Conservation (phyloP, 2,888 invertebrate species). For the Diarsia rubi region DNA sequence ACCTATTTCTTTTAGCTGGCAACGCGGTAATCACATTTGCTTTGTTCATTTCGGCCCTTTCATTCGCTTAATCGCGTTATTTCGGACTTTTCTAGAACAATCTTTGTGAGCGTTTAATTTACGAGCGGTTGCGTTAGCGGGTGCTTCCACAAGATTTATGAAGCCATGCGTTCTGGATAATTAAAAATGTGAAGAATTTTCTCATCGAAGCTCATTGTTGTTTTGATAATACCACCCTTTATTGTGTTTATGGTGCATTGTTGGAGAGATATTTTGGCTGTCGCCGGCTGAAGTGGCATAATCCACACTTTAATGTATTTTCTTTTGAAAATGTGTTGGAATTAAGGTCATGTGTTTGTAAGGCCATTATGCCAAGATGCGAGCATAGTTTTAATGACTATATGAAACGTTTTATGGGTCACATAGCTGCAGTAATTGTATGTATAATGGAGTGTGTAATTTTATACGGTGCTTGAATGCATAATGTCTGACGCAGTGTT, state of each 20-base stretch:
- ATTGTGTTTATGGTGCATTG: constrained; percentile 57
- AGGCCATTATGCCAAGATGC: constrained; percentile 21
- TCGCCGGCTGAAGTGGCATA: constrained; percentile 41
- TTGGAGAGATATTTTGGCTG: constrained; percentile 55
- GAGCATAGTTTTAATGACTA: constrained; percentile 48
- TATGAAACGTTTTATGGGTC: constrained; percentile 44
- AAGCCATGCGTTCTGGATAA: constrained; percentile 61
- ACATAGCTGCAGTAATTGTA: constrained; percentile 37
- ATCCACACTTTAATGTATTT: constrained; percentile 59
- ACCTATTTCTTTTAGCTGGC: constrained; percentile 88
- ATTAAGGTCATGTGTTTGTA: constrained; percentile 28
- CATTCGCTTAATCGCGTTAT: constrained; percentile 90
- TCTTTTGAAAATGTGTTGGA: constrained; percentile 30
- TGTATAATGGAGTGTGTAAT: constrained; percentile 30
- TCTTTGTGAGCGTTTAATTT: constrained; percentile 72
- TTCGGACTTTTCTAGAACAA: constrained; percentile 84
- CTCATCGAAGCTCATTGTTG: constrained; percentile 60
- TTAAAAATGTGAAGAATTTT: constrained; percentile 63
- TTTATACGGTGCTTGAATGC: constrained; percentile 28
- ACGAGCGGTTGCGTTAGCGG: constrained; percentile 66
- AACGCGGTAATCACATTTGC: constrained; percentile 90
- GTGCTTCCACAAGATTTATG: constrained; percentile 56
- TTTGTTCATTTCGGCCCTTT: constrained; percentile 90
- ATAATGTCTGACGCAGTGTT: constrained; percentile 16
- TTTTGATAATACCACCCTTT: constrained; percentile 62